phyloP scores from a whole-genome alignment of 2,888 invertebrate genomes.

The Erebia ligea region DNA sequence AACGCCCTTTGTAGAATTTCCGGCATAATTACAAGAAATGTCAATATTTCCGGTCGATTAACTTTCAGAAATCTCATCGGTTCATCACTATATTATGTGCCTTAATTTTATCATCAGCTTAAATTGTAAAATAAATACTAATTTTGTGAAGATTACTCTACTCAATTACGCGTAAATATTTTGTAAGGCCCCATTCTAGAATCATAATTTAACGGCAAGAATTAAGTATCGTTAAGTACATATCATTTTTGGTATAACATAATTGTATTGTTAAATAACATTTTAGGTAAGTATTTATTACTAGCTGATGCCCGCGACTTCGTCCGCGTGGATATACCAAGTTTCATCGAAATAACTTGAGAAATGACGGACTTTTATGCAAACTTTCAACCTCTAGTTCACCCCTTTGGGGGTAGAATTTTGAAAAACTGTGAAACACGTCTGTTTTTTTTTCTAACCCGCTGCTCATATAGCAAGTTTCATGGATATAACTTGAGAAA shows the following conservation, averaged over 20 bases:
- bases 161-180: background rate
- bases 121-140: background rate
- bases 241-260: background rate
- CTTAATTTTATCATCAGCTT: background rate
- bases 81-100: background rate
- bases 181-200: background rate
- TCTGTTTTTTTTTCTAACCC: no score
- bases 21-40: conserved; percentile 7
- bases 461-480: no score
- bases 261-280: no score
- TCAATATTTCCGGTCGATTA: conserved; percentile 4
- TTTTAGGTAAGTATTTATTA: no score
- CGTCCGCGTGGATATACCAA: no score
- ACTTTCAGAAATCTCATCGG: background rate
- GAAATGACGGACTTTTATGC: no score
- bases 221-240: background rate
- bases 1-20: conserved; percentile 11
- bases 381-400: no score
- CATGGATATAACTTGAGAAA: no score
- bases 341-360: no score
- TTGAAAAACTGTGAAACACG: no score
- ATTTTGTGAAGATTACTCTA: background rate
- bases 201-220: background rate
- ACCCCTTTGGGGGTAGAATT: no score
- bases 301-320: no score